Evolutionary conservation across 2,888 invertebrate genomes (phyloP).

Genomic region (Blastobasis adustella): DNA sequence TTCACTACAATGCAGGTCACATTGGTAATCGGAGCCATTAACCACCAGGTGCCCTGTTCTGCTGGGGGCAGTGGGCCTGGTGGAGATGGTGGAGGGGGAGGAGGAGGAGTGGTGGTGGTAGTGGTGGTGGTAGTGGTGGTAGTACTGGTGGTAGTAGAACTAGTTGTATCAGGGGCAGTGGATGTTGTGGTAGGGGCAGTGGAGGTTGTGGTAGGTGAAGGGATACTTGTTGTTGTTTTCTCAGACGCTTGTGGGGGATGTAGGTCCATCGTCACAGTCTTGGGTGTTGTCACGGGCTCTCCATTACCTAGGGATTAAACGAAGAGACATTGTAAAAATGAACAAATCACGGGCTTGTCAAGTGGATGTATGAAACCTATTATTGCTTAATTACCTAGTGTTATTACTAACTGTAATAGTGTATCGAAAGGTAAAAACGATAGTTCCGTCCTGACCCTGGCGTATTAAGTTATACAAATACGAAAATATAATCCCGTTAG

Average conservation of each 20-base stretch:
- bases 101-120: slow-evolving; percentile 53
- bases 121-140: slow-evolving; percentile 41
- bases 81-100: slow-evolving; percentile 34
- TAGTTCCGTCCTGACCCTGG: no score
- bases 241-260: slow-evolving; percentile 9
- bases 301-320: slow-evolving; percentile 23
- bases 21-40: slow-evolving; percentile 42
- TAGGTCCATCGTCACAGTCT: slow-evolving; percentile 10
- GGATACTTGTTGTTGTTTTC: no score
- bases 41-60: slow-evolving; percentile 42
- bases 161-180: slow-evolving; percentile 13
- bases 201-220: not conserved
- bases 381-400: no score
- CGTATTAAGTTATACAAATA: no score
- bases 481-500: no score
- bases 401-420: no score
- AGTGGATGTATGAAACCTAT: not conserved
- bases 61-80: slow-evolving; percentile 40
- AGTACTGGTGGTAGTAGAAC: slow-evolving; percentile 34
- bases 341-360: not conserved
- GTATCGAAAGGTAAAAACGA: no score
- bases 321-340: not conserved
- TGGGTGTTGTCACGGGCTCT: slow-evolving; percentile 11
- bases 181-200: slow-evolving; percentile 1
- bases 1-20: slow-evolving; percentile 78